phyloP scores from a whole-genome alignment of 2,888 invertebrate species.

The Trachelus tabidus region DNA sequence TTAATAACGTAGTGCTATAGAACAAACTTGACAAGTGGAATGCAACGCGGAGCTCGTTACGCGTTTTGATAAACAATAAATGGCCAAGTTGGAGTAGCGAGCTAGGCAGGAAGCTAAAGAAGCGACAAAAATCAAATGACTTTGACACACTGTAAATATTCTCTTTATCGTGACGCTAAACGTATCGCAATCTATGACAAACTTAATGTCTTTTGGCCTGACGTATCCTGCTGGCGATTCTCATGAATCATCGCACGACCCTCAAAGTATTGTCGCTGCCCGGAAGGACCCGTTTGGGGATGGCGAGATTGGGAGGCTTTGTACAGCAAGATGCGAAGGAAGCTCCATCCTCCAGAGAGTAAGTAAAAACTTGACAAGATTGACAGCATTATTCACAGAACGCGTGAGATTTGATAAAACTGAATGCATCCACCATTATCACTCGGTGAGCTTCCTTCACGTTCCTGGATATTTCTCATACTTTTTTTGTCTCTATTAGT shows the following conservation, averaged over 20 bases:
- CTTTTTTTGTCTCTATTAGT: not conserved
- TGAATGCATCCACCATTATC: not conserved
- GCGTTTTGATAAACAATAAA: not conserved
- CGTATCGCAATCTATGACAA: not conserved
- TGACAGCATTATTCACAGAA: not conserved
- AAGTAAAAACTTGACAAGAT: not conserved
- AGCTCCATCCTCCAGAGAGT: not conserved
- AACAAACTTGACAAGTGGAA: not conserved
- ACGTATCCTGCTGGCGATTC: not conserved
- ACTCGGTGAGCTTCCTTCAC: not conserved
- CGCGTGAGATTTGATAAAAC: not conserved
- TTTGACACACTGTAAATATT: not conserved
- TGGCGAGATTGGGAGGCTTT: not conserved
- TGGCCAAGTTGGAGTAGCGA: not conserved
- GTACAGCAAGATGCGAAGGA: not conserved
- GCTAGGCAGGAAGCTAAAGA: not conserved
- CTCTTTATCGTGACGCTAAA: not conserved
- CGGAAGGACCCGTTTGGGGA: not conserved
- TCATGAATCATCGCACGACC: not conserved
- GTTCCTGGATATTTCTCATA: not conserved
- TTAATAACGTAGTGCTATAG: not conserved
- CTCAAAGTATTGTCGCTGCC: not conserved
- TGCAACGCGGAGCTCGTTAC: not conserved
- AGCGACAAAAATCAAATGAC: not conserved
- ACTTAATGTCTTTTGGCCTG: not conserved